Evolutionary conservation across 1,140 invertebrate genomes (phyloP), one percentile per base, ranked within the genome.

Genomic region (Batillaria attramentaria): DNA sequence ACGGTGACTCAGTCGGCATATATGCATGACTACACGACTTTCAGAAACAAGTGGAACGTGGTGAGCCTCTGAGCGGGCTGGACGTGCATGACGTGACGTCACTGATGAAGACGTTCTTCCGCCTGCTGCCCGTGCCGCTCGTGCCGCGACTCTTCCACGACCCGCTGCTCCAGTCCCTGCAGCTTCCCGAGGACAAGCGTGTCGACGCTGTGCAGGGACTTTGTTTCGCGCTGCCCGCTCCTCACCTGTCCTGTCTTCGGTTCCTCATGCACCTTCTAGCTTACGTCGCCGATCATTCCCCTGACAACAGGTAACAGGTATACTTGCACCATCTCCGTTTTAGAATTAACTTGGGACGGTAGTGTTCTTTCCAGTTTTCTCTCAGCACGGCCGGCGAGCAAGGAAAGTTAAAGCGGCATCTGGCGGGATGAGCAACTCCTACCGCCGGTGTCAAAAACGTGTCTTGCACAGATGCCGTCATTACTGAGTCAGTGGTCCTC

Each of bases 121-220:
- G 73, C 73, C 73, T 62, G 54, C 73, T 75, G 54, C 73, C 73
- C 24, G 54, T 62, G 73, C 73, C 73, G 24, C 73, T 75, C 2
- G 16, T 75, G 54, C 73, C 73, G 18, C 31, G 73, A 33, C 57
- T 75, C 0, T 75, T 75, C 73, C 73, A 75, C 57, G 73, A 75
- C 37, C 73, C 73, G 2, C 43, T 75, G 31, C 73, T 75, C 37
- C 41, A 50, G 35, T 75, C 54, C 73, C 35, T 75, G 54, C 20
- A 62, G 20, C 54, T 75, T 37, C n/a, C 35, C 0, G 50, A 39
- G 24, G 20, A 35, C 35, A 35, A 62, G 37, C 35, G 57, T 2
- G 35, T n/a, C 10, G 54, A 75, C 24, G 54, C 73, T 28, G 73
- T 75, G 54, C 73, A 75, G 73, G 57, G 28, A 0, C 73, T 75